Base-by-base conservation (phyloP, 2,797 vertebrate genomes). In the Squalus acanthias region DNA sequence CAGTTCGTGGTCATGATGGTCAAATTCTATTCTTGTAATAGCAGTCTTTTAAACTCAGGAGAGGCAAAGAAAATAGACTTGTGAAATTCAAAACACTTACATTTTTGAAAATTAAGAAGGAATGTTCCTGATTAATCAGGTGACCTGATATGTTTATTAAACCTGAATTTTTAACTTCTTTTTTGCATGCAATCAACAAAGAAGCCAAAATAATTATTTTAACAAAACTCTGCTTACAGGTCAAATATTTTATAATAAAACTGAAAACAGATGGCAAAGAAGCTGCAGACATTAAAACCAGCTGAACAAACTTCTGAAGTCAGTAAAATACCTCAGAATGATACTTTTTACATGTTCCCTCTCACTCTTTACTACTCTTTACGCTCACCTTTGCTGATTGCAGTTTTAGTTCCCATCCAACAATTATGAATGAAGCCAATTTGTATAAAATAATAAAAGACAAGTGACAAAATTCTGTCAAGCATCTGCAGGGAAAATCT, bases 231-330 rank as follows among this genome's bases (percentile, higher is more conserved):
- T 97, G 96, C 97, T 97, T 97, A 96, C 89, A 97, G 96, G 95
- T 97, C 96, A 97, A 97, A 96, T 96, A 96, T 98, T 98, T 98
- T 98, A 98, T 98, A 98, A 97, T 98, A 94, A 96, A 98, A 98
- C 97, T 97, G 97, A 97, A 98, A 98, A 97, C 98, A 99, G 98
- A 99, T 98, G 98, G 98, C 97, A 97, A 97, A 97, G 98, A 98
- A 97, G 98, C 98, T 98, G 98, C 97, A 98, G 97, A 98, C 97
- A 98, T 98, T 97, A 98, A 98, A 98, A 98, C 98, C 98, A 98
- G 98, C 98, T 98, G 98, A 98, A 98, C 97, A 98, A 98, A 98
- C 98, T 98, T 98, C 70, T 95, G 39, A 95, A 95, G 50, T n/a
- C 70, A 29, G 50, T 95, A 76, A 95, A 76, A 57, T 95, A 57